These are phyloP conservation scores for Tretioscincus oriximinensis DNA, from an alignment of 2,113 vertebrate species.

Conservation along the genomic window DNA sequence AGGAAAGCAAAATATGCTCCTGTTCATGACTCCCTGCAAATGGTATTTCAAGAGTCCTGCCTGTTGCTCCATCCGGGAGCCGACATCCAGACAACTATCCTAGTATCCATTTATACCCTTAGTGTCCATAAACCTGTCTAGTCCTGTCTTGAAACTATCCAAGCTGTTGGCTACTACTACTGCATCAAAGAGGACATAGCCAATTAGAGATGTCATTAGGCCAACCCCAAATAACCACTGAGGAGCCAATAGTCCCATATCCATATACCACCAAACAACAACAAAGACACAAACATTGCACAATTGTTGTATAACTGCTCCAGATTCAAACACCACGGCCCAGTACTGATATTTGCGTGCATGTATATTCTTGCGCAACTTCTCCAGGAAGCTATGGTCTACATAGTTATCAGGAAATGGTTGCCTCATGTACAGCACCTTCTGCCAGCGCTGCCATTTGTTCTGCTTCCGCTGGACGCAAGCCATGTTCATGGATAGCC, in stretches of 20 bases:
- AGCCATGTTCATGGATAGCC: background rate
- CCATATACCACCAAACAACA: slow-evolving; percentile 94
- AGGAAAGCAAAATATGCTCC: too few species aligned
- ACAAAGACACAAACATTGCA: slow-evolving; percentile 92
- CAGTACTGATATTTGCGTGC: slow-evolving; percentile 86
- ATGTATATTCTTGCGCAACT: slow-evolving; percentile 87
- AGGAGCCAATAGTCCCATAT: slow-evolving; percentile 82
- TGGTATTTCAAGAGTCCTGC: too few species aligned
- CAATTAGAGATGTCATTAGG: slow-evolving; percentile 78
- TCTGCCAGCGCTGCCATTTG: slow-evolving; percentile 77
- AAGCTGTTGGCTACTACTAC: too few species aligned
- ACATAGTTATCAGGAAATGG: slow-evolving; percentile 95
- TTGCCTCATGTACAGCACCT: slow-evolving; percentile 90
- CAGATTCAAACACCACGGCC: slow-evolving; percentile 89
- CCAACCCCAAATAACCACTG: slow-evolving; percentile 78
- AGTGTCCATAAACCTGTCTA: too few species aligned
- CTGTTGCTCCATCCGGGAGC: too few species aligned
- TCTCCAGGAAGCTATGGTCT: slow-evolving; percentile 89
- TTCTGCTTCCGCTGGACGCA: slow-evolving; percentile 11
- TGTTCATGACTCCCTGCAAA: too few species aligned
- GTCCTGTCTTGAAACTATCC: too few species aligned
- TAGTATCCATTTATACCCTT: too few species aligned
- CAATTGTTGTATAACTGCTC: slow-evolving; percentile 89
- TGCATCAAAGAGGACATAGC: slow-evolving; percentile 83
- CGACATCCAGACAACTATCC: too few species aligned